Base-by-base conservation (phyloP, 2,888 invertebrate genomes). In the Toxonevra muliebris region DNA sequence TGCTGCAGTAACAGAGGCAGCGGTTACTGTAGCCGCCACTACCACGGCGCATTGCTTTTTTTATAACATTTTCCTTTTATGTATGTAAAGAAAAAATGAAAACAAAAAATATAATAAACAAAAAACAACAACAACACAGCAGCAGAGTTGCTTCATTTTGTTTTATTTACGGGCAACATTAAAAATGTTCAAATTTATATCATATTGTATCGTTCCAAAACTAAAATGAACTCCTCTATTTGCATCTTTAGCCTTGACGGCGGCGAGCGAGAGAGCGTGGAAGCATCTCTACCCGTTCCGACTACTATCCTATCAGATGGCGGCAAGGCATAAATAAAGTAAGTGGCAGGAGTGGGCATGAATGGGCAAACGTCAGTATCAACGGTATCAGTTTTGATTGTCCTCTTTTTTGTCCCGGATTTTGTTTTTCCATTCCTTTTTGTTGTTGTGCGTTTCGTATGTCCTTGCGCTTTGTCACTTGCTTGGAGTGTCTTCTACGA, bases 151-250 rank as follows among this genome's bases (percentile, higher is more conserved):
- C 50, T 60, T 48, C 60, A 61, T 64, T 58, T 79, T 77, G 71
- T 76, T 75, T 78, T 73, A 78, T 69, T 70, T 66, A 70, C 70
- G 62, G 70, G 70, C 61, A 73, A 69, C 78, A 79, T 78, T 80
- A 79, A 79, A 79, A 79, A 74, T 74, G 73, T 73, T 62, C n/a
- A 59, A 41, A 53, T 59, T 65, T 65, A 52, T 61, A 30, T 66
- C 52, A 62, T 62, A 52, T 41, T 67, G 50, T 58, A 52, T 53
- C 17, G 45, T 15, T 48, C 30, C 61, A 10, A n/a, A 15, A 45
- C 59, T 43, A 42, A 45, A 59, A 59, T 43, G 59, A 59, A 59
- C 59, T 59, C 43, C 15, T 48, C 53, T 61, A 61, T 61, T 61
- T 61, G 50, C 61, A 48, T 42, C 43, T 41, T 43, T 17, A 58